Evolutionary conservation across 2,797 vertebrate species (phyloP), one percentile per base, ranked within the genome.

Genomic region (Leptodactylus fallax): DNA sequence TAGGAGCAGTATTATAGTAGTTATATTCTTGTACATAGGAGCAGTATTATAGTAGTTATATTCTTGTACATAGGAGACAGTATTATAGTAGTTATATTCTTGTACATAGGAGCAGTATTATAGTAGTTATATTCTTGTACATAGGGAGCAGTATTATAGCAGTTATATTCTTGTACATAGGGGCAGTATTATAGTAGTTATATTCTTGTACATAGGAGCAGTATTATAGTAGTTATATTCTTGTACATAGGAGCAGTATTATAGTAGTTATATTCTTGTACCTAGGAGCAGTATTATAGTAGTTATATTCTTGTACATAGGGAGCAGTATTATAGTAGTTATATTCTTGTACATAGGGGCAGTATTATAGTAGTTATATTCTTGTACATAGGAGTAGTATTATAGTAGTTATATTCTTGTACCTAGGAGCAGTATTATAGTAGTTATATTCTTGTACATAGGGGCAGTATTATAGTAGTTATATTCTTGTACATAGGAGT

Each of bases 181-280:
- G 27, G 17, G 7, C 7, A 45, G 69, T 23, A 67, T 67, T 23
- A 25, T 67, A 67, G n/a, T 67, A 67, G 63, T 25, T 12, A 67
- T 67, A 25, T 67, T 67, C 63, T 25, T 67, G 63, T 67, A 67
- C 17, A 67, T 67, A 65, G n/a, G 63, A 13, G n/a, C 10, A 65
- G 63, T 65, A 65, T 65, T 65, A 65, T 65, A 65, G 63, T 65
- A 65, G 63, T 25, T 65, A 63, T 63, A 63, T 65, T 65, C 63
- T 13, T 65, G 63, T 23, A 65, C 21, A 65, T 65, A 25, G 63
- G 63, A 11, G 60, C 63, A 65, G 63, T 65, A 65, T 65, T 65
- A 65, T 65, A 65, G n/a, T 65, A 65, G 63, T 65, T 65, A 65
- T 65, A 65, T 65, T 23, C n/a, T 13, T 65, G 63, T 23, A 25